Conservation (phyloP, 2,113 vertebrate genomes). For the Oostethus manadensis region DNA sequence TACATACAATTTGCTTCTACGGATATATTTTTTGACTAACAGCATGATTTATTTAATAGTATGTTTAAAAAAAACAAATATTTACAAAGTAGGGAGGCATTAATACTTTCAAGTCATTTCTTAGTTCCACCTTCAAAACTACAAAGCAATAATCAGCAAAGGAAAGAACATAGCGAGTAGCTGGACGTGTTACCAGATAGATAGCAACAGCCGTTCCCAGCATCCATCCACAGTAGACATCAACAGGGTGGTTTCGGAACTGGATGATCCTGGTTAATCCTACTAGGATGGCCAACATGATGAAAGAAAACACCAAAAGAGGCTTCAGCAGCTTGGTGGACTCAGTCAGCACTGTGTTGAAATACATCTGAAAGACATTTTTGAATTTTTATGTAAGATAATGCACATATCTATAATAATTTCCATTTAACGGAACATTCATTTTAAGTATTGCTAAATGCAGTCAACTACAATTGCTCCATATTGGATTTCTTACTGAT, state of each 20-base stretch:
- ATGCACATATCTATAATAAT: neutral
- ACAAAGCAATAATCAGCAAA: neutral
- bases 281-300: constrained; percentile 92
- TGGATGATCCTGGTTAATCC: constrained; percentile 94
- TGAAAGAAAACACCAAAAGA: constrained; percentile 89
- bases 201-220: constrained; percentile 92
- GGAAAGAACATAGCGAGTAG: neutral
- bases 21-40: no score
- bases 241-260: constrained; percentile 94
- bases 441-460: no score
- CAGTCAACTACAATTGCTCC: no score
- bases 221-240: constrained; percentile 94
- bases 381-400: no score
- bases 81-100: no score
- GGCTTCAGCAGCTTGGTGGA: constrained; percentile 96
- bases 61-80: no score
- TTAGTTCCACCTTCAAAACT: neutral
- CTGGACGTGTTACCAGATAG: constrained; percentile 81
- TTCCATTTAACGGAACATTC: neutral
- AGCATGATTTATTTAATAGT: no score
- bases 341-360: constrained; percentile 93
- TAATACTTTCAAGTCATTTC: no score
- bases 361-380: constrained; percentile 87
- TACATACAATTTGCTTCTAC: no score
- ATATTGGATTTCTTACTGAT: no score